phyloP scores from a whole-genome alignment of 2,797 vertebrate genomes.

The Falco columbarius region DNA sequence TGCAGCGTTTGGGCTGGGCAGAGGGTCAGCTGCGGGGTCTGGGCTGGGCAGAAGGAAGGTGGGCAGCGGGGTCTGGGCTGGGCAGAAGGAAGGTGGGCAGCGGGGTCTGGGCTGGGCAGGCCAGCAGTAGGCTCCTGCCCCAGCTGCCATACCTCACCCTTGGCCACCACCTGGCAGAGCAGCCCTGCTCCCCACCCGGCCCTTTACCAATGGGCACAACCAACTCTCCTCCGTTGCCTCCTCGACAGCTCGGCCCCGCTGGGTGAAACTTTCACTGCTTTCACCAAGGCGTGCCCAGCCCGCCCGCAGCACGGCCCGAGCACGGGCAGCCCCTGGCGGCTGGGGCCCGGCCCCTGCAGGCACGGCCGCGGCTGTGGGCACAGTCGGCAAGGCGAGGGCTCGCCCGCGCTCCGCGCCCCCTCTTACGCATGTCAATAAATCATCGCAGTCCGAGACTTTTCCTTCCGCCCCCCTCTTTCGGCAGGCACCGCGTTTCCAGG shows the following conservation, averaged over 20 bases:
- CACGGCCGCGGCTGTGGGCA: fast-evolving
- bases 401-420: fast-evolving
- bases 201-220: too few species aligned
- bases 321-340: not conserved
- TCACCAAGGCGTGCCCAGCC: not conserved
- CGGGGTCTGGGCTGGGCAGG: too few species aligned
- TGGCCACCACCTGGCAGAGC: not conserved
- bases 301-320: too few species aligned
- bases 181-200: not conserved
- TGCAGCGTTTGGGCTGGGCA: not conserved
- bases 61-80: too few species aligned
- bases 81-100: not conserved
- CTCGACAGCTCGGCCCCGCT: not conserved
- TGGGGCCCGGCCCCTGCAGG: fast-evolving
- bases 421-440: not conserved
- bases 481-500: not conserved
- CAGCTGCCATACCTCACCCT: fast-evolving
- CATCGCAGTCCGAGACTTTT: not conserved
- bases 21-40: not conserved
- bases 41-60: too few species aligned
- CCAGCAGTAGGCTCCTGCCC: not conserved
- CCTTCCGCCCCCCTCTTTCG: too few species aligned
- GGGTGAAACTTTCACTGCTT: fast-evolving
- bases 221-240: fast-evolving
- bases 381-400: fast-evolving